phyloP scores from a whole-genome alignment of 2,113 vertebrate genomes.

The Corythornis cristatus region DNA sequence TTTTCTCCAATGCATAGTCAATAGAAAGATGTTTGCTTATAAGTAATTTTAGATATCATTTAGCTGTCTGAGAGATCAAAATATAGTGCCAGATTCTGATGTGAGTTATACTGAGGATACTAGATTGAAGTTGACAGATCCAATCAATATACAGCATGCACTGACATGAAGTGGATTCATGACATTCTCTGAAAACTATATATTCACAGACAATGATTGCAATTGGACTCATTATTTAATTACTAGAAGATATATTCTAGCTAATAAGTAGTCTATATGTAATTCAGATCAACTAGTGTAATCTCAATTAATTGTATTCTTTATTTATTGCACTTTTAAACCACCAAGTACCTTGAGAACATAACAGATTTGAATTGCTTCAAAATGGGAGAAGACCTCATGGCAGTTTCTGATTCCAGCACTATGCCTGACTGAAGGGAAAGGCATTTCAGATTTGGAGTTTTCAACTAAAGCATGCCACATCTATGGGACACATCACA shows the following conservation, averaged over 20 bases:
- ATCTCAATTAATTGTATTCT: constrained; percentile 54
- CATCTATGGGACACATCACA: not conserved
- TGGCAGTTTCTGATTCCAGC: not conserved
- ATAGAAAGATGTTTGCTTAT: constrained; percentile 40
- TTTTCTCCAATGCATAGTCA: constrained; percentile 17
- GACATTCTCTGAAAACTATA: not conserved
- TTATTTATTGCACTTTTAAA: constrained; percentile 48
- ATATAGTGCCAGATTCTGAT: constrained; percentile 39
- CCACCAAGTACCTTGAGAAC: not conserved
- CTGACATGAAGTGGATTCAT: constrained; percentile 17
- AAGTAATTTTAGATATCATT: constrained; percentile 51
- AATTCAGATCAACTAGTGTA: constrained; percentile 26
- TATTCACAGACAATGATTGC: not conserved
- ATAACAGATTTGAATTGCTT: constrained; percentile 9
- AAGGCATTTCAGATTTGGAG: not conserved
- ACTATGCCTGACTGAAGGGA: not conserved
- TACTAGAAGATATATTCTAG: constrained; percentile 25
- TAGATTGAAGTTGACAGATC: constrained; percentile 21
- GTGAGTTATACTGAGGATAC: constrained; percentile 2
- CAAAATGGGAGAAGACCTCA: not conserved
- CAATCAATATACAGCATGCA: constrained; percentile 20
- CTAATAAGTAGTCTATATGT: constrained; percentile 24
- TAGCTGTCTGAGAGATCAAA: constrained; percentile 56
- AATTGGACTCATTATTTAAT: constrained; percentile 7
- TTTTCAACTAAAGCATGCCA: not conserved